phyloP scores from a whole-genome alignment of 2,888 invertebrate genomes.

The Plagodis pulveraria region DNA sequence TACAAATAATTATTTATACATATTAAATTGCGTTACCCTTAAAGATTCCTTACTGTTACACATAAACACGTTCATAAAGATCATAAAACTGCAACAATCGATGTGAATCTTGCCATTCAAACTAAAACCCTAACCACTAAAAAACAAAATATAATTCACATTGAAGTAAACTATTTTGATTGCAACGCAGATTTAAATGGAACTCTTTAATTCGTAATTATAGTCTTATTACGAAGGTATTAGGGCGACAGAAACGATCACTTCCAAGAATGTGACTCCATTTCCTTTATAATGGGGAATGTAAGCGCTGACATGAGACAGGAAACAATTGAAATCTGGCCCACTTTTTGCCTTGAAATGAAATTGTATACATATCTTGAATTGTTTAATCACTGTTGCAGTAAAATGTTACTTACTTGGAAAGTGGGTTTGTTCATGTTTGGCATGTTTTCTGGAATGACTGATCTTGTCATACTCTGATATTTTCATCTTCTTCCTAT shows the following conservation, averaged over 20 bases:
- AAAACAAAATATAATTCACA: neutral
- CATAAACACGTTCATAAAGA: neutral
- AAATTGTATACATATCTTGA: neutral
- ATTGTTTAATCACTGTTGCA: neutral
- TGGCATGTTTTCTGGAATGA: too few species aligned
- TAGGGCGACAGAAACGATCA: constrained; percentile 29
- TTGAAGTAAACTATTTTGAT: neutral
- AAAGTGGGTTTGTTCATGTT: too few species aligned
- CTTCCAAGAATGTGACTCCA: constrained; percentile 36
- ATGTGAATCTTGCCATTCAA: constrained; percentile 10
- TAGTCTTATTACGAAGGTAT: constrained; percentile 35
- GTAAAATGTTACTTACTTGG: neutral
- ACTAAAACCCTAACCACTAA: constrained; percentile 9
- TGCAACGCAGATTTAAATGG: constrained; percentile 31
- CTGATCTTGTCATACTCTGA: too few species aligned
- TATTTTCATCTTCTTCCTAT: too few species aligned
- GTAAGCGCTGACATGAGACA: constrained; percentile 24
- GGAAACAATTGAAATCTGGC: constrained; percentile 18
- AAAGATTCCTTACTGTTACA: constrained; percentile 4
- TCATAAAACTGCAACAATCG: constrained; percentile 34
- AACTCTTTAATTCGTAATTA: constrained; percentile 33
- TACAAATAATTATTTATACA: too few species aligned
- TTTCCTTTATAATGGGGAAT: constrained; percentile 35
- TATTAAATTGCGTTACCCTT: neutral
- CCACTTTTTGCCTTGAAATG: neutral